A percentile compares a stretch with the other conserved stretches of the same genome.
phyloP scores from a whole-genome alignment of 1,140 invertebrate species.

The Cryptotermes secundus region DNA sequence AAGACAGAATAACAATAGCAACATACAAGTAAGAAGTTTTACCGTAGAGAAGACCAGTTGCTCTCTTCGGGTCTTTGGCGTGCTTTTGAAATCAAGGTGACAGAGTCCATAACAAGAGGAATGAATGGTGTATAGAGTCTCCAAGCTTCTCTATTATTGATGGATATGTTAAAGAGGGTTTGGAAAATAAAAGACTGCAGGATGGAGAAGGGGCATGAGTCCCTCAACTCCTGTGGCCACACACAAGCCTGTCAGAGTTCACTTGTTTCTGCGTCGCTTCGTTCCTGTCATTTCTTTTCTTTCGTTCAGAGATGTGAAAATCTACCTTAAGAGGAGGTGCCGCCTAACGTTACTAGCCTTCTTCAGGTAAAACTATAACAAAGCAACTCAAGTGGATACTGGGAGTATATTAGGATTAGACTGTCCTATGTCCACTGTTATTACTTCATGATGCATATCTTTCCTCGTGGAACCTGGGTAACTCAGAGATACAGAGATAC shows the following conservation, averaged over 20 bases:
- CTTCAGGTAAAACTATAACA: too few relatives aligned
- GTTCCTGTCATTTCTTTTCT: background rate
- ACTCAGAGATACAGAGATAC: too few relatives aligned
- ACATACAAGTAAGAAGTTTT: too few relatives aligned
- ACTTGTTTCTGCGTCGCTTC: slow-evolving; percentile 17
- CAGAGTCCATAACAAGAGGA: background rate
- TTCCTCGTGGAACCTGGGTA: too few relatives aligned
- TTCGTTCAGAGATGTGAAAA: too few relatives aligned
- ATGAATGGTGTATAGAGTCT: background rate
- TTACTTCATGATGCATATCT: too few relatives aligned
- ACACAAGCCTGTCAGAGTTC: slow-evolving; percentile 26
- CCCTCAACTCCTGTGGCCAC: background rate
- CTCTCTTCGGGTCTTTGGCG: slow-evolving; percentile 10
- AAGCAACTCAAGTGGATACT: too few relatives aligned
- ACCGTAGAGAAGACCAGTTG: slow-evolving; percentile 22
- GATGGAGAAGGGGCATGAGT: too few relatives aligned
- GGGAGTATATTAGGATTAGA: too few relatives aligned
- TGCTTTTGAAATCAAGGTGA: slow-evolving; percentile 28
- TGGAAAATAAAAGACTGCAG: background rate
- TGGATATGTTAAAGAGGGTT: slow-evolving; percentile 2
- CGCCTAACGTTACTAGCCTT: too few relatives aligned
- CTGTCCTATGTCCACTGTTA: too few relatives aligned
- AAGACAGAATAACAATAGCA: background rate
- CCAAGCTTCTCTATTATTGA: slow-evolving; percentile 17
- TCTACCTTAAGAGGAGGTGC: too few relatives aligned